Percentiles rank a stretch among this genome's conserved stretches.
These are phyloP conservation scores for Chunga burmeisteri DNA, from an alignment of 2,113 vertebrate species.

Conservation along the genomic window DNA sequence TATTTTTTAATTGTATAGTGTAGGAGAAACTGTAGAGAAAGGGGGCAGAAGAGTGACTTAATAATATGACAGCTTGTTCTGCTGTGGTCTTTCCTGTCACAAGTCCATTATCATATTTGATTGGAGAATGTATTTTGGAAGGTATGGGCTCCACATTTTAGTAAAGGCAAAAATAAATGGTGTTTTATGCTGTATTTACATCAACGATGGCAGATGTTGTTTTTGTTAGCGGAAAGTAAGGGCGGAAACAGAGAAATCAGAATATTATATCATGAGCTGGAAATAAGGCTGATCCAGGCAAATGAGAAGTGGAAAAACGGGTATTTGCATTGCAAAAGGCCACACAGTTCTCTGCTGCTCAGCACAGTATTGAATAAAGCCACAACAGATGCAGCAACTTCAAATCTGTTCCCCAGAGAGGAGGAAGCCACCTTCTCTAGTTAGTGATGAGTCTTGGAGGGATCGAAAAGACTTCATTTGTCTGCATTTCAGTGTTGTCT, in stretches of 20 bases:
- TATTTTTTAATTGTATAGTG: background rate
- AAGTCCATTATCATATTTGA: background rate
- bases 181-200: background rate
- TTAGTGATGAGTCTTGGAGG: background rate
- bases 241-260: background rate
- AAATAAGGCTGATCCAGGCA: background rate
- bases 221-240: background rate
- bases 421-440: background rate
- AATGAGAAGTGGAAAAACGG: background rate
- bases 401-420: background rate
- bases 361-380: background rate
- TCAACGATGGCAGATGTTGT: background rate
- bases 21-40: background rate
- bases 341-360: background rate
- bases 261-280: background rate
- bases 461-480: background rate
- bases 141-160: background rate
- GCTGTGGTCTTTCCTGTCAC: background rate
- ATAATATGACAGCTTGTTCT: background rate
- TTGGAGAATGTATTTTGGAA: background rate
- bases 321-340: conserved; percentile 17
- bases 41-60: background rate
- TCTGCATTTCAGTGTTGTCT: background rate
- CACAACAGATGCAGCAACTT: background rate
- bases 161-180: background rate